Percentiles rank a stretch among this genome's conserved stretches.
Evolutionary conservation across 2,113 vertebrate genomes (phyloP).

Genomic region (Noturus placidus): DNA sequence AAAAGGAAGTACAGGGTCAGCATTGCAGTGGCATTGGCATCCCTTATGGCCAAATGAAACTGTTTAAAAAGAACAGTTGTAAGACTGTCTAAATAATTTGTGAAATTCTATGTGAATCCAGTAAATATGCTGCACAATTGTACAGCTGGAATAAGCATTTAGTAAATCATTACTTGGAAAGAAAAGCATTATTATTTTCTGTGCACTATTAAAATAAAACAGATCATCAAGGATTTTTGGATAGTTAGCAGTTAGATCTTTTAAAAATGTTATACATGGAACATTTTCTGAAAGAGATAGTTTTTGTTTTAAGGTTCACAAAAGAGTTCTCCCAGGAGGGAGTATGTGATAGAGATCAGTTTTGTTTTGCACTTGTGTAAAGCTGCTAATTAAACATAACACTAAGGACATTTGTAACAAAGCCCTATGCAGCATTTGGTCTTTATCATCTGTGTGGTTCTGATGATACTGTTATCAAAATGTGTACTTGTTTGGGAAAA

Average conservation of each 20-base stretch:
- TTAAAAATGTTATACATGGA: neutral
- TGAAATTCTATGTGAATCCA: slow-evolving; percentile 50
- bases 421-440: neutral
- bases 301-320: neutral
- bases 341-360: neutral
- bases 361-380: neutral
- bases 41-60: neutral
- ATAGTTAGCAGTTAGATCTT: neutral
- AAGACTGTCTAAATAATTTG: slow-evolving; percentile 15
- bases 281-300: neutral
- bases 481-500: neutral
- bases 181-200: slow-evolving; percentile 40
- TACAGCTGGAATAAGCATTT: slow-evolving; percentile 57
- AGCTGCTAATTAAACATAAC: neutral
- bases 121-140: slow-evolving; percentile 58
- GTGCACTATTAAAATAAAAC: neutral
- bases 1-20: neutral
- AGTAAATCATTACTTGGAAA: slow-evolving; percentile 48
- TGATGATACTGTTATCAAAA: neutral
- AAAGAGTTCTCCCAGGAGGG: neutral
- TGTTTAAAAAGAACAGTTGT: neutral
- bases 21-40: neutral
- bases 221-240: neutral
- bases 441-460: neutral
- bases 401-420: neutral